These are phyloP conservation scores for Eulimnadia texana DNA, from an alignment of 1,140 invertebrate genomes.

Conservation along the genomic window DNA sequence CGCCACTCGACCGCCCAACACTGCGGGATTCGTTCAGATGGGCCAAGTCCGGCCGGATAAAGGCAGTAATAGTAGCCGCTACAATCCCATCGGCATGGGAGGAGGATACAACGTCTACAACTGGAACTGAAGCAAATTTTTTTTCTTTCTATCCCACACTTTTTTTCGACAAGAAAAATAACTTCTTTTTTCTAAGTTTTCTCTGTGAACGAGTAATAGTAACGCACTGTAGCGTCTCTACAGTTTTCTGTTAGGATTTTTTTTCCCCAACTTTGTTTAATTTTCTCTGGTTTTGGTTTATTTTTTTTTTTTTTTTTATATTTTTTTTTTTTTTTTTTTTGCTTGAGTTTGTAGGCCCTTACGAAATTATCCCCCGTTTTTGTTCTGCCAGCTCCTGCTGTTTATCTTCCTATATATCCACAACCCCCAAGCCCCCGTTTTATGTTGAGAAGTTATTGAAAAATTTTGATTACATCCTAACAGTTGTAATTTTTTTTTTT, in stretches of 20 bases:
- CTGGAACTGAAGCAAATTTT: slow-evolving; percentile 19
- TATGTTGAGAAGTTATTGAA: no score
- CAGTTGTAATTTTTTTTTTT: no score
- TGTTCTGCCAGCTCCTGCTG: no score
- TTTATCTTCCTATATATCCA: no score
- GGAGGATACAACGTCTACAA: slow-evolving; percentile 23
- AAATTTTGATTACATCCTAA: no score
- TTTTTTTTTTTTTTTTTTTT: not conserved
- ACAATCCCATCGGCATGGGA: slow-evolving; percentile 22
- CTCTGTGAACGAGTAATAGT: not conserved
- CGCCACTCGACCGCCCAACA: slow-evolving; percentile 24
- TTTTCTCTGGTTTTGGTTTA: slow-evolving; percentile 2
- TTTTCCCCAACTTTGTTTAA: slow-evolving; percentile 4
- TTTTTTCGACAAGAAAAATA: slow-evolving; percentile 1
- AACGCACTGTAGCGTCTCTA: not conserved
- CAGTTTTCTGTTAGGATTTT: slow-evolving; percentile 1
- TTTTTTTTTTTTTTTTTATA: slow-evolving; percentile 6
- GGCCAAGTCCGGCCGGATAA: slow-evolving; percentile 26
- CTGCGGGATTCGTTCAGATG: slow-evolving; percentile 28
- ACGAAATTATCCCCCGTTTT: no score
- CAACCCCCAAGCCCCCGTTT: no score
- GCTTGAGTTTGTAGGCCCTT: not conserved
- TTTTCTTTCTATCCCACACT: not conserved
- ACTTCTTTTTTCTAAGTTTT: not conserved
- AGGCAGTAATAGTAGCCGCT: slow-evolving; percentile 18